Base-by-base conservation (phyloP, 2,113 vertebrate species). In the Corydoras maculifer region DNA sequence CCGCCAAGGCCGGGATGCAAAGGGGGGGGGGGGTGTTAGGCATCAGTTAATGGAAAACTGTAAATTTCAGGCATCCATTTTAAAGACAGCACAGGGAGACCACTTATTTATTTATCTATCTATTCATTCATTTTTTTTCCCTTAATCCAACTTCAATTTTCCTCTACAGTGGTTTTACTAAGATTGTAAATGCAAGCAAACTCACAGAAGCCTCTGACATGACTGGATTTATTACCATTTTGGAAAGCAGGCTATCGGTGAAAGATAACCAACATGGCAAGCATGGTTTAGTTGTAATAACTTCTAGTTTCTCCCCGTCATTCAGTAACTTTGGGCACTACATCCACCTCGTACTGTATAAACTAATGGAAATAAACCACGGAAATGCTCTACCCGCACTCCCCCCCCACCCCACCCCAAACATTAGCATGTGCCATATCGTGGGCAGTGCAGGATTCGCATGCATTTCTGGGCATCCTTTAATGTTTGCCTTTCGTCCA, bases 81-180 rank as follows among this genome's bases (percentile, higher is more conserved):
- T 86, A 86, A 88, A 88, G 84, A 83, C 85, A 79, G 84, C 86
- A 80, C 73, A 51, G 82, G 81, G 82, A 83, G 81, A 86, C 83
- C 78, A 82, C 83, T 87, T 86, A 88, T 87, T 88, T 88, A 88
- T 89, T 85, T 88, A 87, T 89, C 80, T 84, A 85, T 88, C 77
- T 83, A 84, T 87, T 86, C 82, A 86, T 86, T 85, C 85, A 80
- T 85, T 86, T 84, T 86, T 84, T 84, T 68, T 74, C 32, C 59
- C 57, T 69, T 81, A 87, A 87, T 85, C 85, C 86, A 86, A 86
- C 85, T 90, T 88, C 87, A 90, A 89, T 90, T 90, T 90, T 90
- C 88, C 86, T 88, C 86, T 85, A 90, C 86, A 86, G 83, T 88
- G 87, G 85, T 86, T 88, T 87, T 87, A 87, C 83, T 78, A 79